Evolutionary conservation across 2,113 vertebrate species (phyloP).

Genomic region (Tinamus guttatus): DNA sequence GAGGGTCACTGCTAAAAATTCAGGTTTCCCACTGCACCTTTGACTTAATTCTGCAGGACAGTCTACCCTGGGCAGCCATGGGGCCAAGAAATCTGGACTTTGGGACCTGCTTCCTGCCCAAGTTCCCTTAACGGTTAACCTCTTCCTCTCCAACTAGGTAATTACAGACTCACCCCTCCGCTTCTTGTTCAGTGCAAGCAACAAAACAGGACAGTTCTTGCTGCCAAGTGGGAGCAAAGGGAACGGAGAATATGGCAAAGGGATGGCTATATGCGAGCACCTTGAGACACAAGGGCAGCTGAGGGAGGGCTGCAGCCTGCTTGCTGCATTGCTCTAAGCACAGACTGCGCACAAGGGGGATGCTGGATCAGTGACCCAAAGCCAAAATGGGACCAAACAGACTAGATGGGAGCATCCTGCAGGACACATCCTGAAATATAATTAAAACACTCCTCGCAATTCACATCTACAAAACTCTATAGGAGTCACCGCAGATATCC

Average conservation of each 20-base stretch:
- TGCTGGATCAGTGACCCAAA: background rate
- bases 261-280: background rate
- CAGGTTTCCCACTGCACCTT: background rate
- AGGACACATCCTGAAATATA: background rate
- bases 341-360: background rate
- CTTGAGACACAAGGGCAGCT: background rate
- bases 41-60: background rate
- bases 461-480: background rate
- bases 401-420: background rate
- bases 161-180: background rate
- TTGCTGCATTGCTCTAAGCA: background rate
- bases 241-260: accelerated
- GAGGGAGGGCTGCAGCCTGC: background rate
- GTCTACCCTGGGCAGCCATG: background rate
- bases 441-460: background rate
- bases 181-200: background rate
- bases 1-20: background rate
- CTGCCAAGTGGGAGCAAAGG: background rate
- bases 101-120: background rate
- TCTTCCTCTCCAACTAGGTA: background rate
- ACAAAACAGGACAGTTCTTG: background rate
- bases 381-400: too few species aligned
- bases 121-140: constrained; percentile 8
- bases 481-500: background rate
- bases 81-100: constrained; percentile 11